These are phyloP conservation scores for Drosophila insularis DNA, from an alignment of 1,140 invertebrate genomes.

Conservation along the genomic window DNA sequence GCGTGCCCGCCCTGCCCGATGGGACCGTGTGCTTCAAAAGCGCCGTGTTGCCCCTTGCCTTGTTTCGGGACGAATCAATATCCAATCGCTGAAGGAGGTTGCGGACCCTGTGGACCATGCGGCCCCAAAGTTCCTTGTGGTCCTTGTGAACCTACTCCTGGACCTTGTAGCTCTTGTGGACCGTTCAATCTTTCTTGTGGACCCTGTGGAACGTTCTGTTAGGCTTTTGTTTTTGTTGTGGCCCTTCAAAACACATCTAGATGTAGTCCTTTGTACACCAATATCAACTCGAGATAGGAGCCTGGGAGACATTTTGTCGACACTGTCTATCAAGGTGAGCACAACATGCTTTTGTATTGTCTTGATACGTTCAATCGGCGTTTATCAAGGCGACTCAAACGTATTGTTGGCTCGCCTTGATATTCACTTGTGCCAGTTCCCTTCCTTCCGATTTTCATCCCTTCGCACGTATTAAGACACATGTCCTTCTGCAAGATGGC, in stretches of 20 bases:
- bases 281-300: neutral
- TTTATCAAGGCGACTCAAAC: conserved; percentile 53
- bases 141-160: conserved; percentile 49
- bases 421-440: conserved; percentile 4
- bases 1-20: conserved; percentile 62
- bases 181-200: conserved; percentile 55
- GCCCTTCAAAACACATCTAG: conserved; percentile 44
- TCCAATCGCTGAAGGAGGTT: conserved; percentile 44
- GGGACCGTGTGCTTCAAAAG: conserved; percentile 46
- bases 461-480: conserved; percentile 25
- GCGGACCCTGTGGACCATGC: conserved; percentile 59
- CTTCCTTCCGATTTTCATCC: no score
- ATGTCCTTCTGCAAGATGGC: neutral
- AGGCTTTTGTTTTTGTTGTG: conserved; percentile 8
- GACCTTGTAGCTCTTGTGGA: conserved; percentile 57
- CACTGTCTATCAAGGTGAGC: conserved; percentile 50
- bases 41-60: conserved; percentile 53
- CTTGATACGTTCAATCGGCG: conserved; percentile 50
- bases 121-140: conserved; percentile 25
- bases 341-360: conserved; percentile 43
- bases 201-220: conserved; percentile 40
- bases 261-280: conserved; percentile 38
- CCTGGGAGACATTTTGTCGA: conserved; percentile 48
- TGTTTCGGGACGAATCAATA: conserved; percentile 63
- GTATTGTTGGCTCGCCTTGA: conserved; percentile 48